Percentiles rank a stretch among this genome's conserved stretches.
These are phyloP conservation scores for Lepidostoma basale DNA, from an alignment of 1,140 invertebrate genomes.

Conservation along the genomic window DNA sequence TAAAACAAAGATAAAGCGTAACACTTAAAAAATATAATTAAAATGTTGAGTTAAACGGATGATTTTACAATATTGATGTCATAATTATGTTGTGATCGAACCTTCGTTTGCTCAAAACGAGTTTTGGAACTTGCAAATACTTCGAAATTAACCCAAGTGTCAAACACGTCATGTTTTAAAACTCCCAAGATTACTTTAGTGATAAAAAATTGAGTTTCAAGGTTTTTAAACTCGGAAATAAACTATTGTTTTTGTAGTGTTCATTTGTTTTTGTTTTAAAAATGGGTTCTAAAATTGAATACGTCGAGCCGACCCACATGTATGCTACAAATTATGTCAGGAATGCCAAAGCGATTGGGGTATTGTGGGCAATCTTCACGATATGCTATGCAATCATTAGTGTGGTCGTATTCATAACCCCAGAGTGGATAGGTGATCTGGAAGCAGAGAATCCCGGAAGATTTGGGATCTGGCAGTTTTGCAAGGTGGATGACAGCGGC, in stretches of 20 bases:
- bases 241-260: background rate
- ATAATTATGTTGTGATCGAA: too few species aligned
- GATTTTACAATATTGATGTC: too few species aligned
- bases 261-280: slow-evolving; percentile 38
- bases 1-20: too few species aligned
- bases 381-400: slow-evolving; percentile 96
- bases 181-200: too few species aligned
- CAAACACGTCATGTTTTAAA: too few species aligned
- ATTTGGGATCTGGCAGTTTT: slow-evolving; percentile 90
- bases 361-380: slow-evolving; percentile 95
- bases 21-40: too few species aligned
- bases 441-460: slow-evolving; percentile 86
- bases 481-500: slow-evolving; percentile 70
- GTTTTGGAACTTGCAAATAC: too few species aligned
- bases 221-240: too few species aligned
- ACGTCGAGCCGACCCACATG: slow-evolving; percentile 86
- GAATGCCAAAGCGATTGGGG: slow-evolving; percentile 95
- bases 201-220: too few species aligned
- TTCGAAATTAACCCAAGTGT: too few species aligned
- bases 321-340: slow-evolving; percentile 92
- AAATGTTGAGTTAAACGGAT: too few species aligned
- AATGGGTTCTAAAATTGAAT: slow-evolving; percentile 90
- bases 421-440: slow-evolving; percentile 90
- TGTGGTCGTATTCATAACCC: slow-evolving; percentile 92
- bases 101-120: too few species aligned